Conservation (phyloP, 2,888 invertebrate genomes). For the Aporophyla nigra region DNA sequence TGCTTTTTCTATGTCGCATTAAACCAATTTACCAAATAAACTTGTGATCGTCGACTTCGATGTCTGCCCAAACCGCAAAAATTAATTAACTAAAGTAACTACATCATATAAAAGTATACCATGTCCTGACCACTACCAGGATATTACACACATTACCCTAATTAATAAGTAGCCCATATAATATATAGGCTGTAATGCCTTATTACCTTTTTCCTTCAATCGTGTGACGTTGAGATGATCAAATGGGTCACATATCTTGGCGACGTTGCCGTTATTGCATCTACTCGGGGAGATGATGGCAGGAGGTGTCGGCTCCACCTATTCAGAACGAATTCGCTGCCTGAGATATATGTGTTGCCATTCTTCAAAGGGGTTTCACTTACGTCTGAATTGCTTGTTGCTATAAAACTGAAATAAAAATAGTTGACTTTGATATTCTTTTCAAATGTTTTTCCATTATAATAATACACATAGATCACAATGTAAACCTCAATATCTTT, state of each 20-base stretch:
- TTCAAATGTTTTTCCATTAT: background rate
- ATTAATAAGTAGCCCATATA: slow-evolving; percentile 51
- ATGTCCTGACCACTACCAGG: background rate
- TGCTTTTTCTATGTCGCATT: background rate
- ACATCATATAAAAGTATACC: slow-evolving; percentile 2
- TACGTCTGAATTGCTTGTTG: slow-evolving; percentile 21
- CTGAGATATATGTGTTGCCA: slow-evolving; percentile 79
- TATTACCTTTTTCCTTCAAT: slow-evolving; percentile 60
- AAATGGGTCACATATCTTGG: slow-evolving; percentile 83
- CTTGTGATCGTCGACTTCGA: background rate
- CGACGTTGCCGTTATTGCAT: slow-evolving; percentile 85
- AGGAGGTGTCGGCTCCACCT: slow-evolving; percentile 67
- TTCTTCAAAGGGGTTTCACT: slow-evolving; percentile 69
- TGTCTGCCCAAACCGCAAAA: background rate
- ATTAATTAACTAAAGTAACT: slow-evolving; percentile 10
- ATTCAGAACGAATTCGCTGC: slow-evolving; percentile 75
- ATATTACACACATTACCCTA: slow-evolving; percentile 42
- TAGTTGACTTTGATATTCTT: background rate
- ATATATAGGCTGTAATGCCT: slow-evolving; percentile 35
- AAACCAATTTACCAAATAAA: background rate
- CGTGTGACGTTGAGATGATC: slow-evolving; percentile 71
- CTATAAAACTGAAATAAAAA: slow-evolving; percentile 1
- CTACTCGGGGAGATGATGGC: slow-evolving; percentile 76
- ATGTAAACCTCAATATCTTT: no score
- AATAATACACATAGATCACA: no score